Conservation (phyloP, 2,888 invertebrate species). For the Oegoconia quadripuncta region DNA sequence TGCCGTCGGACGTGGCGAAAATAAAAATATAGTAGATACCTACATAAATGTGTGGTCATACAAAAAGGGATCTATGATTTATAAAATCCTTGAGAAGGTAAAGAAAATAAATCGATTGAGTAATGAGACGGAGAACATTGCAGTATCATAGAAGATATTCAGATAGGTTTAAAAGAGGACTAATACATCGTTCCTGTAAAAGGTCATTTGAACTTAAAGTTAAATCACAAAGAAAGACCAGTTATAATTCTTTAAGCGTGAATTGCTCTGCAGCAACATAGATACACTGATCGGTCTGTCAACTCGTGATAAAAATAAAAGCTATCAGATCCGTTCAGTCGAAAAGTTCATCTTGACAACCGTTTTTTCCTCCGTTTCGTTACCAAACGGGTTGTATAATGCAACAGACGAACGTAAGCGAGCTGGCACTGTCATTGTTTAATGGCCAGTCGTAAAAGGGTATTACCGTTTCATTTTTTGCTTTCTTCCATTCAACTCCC, state of each 20-base stretch:
- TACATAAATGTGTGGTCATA: conserved; percentile 18
- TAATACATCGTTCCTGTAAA: too few relatives aligned
- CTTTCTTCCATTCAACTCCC: conserved; percentile 26
- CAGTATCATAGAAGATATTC: too few relatives aligned
- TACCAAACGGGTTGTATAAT: conserved; percentile 27
- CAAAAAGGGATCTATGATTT: conserved; percentile 19
- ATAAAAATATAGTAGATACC: conserved; percentile 24
- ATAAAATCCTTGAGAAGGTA: conserved; percentile 14
- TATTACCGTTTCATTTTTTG: conserved; percentile 45
- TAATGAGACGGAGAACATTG: too few relatives aligned
- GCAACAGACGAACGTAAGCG: conserved; percentile 23
- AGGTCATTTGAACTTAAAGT: too few relatives aligned
- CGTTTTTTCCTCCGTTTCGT: conserved; percentile 19
- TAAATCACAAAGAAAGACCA: not conserved
- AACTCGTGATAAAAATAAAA: conserved; percentile 22
- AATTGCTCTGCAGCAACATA: conserved; percentile 18
- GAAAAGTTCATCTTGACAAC: conserved; percentile 25
- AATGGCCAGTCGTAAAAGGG: conserved; percentile 48
- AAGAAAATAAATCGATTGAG: conserved; percentile 7
- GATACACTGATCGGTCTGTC: conserved; percentile 22
- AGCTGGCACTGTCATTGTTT: conserved; percentile 49
- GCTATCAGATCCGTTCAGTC: conserved; percentile 19
- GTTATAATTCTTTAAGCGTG: conserved; percentile 2
- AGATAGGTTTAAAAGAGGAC: too few relatives aligned
- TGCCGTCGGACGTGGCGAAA: conserved; percentile 20